Evolutionary conservation across 2,888 invertebrate genomes (phyloP).

Genomic region (Caenorhabditis panamensis): DNA sequence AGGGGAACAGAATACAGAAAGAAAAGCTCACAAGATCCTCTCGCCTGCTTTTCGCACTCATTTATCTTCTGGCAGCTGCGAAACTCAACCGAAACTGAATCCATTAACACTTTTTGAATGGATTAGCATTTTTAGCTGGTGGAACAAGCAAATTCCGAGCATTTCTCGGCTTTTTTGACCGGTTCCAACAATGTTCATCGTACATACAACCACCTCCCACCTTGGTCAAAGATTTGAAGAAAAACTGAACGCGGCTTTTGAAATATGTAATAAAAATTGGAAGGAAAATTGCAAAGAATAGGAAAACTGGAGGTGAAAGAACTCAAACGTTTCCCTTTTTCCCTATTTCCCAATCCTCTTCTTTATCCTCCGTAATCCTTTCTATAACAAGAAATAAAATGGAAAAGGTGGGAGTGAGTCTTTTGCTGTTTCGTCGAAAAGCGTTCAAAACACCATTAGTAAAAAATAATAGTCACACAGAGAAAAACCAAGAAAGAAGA

Average conservation of each 20-base stretch:
- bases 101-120: conserved; percentile 20
- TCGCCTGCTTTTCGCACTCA: neutral
- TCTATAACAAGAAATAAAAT: conserved; percentile 3
- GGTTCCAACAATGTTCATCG: too few relatives aligned
- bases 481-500: conserved; percentile 5
- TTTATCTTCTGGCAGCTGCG: conserved; percentile 25
- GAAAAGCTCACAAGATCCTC: neutral
- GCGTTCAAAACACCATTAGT: conserved; percentile 58
- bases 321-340: neutral
- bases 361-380: conserved; percentile 4
- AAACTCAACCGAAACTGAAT: neutral
- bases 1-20: conserved; percentile 8
- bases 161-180: too few relatives aligned
- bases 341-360: neutral
- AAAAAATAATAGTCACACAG: conserved; percentile 50
- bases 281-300: too few relatives aligned
- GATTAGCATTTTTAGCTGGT: conserved; percentile 30
- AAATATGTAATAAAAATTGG: too few relatives aligned
- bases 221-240: too few relatives aligned
- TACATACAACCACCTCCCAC: too few relatives aligned
- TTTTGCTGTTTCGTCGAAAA: conserved; percentile 13
- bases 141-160: too few relatives aligned
- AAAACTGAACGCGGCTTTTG: too few relatives aligned
- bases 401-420: conserved; percentile 12
- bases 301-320: conserved; percentile 5